Percentiles rank a stretch among this genome's conserved stretches.
phyloP scores from a whole-genome alignment of 2,797 vertebrate species.

The Gila robusta region DNA sequence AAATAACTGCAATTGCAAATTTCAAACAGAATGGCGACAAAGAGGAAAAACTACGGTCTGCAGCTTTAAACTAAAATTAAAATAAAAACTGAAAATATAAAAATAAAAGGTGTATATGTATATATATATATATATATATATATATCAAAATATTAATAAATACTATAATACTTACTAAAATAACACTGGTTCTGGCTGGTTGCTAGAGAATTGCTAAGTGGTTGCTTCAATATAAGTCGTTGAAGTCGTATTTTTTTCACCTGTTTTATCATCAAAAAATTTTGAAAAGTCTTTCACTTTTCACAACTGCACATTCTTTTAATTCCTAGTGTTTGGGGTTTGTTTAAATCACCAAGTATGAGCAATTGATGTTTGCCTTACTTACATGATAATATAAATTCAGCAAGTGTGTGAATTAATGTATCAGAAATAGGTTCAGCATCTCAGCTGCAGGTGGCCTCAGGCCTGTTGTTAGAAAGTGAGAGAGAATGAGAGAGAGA shows the following conservation, averaged over 20 bases:
- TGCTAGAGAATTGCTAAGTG: not conserved
- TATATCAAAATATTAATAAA: not conserved
- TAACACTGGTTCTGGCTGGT: not conserved
- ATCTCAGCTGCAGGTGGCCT: constrained; percentile 3
- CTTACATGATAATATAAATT: not conserved
- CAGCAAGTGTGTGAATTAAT: not conserved
- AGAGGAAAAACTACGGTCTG: too few relatives aligned
- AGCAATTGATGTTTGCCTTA: not conserved
- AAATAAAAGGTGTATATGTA: not conserved
- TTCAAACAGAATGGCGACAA: too few relatives aligned
- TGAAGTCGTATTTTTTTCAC: not conserved
- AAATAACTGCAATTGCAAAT: too few relatives aligned
- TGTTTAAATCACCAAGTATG: not conserved
- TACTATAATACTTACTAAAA: not conserved
- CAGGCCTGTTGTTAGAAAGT: not conserved
- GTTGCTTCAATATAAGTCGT: not conserved
- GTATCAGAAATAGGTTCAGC: not conserved
- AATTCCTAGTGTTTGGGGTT: not conserved
- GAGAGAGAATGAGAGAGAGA: constrained; percentile 6
- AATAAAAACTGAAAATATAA: too few relatives aligned
- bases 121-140: too few relatives aligned
- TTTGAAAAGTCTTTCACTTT: not conserved
- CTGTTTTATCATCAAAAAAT: not conserved
- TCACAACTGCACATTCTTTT: not conserved
- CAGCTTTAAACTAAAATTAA: too few relatives aligned